These are phyloP conservation scores for Ypsolopha scabrella DNA, from an alignment of 2,888 invertebrate genomes.

Conservation along the genomic window DNA sequence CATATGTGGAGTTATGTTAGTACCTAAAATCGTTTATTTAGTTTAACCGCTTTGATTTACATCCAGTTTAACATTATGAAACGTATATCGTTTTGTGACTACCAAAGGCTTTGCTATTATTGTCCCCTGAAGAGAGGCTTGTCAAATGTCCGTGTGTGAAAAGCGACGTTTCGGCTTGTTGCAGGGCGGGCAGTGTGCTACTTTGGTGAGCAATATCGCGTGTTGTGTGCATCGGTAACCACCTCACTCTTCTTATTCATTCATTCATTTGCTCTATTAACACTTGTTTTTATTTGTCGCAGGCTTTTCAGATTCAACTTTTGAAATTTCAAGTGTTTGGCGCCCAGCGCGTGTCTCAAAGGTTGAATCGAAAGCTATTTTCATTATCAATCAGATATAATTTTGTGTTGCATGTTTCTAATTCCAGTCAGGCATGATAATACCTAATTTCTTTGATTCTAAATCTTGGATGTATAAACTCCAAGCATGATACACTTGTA, in stretches of 20 bases:
- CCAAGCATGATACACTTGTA: too few species aligned
- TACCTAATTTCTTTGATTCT: too few species aligned
- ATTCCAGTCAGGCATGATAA: too few species aligned
- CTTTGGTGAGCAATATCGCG: conserved; percentile 95
- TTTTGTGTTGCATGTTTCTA: conserved; percentile 54
- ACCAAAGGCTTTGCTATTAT: conserved; percentile 12
- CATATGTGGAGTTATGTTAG: too few species aligned
- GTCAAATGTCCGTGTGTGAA: conserved; percentile 36
- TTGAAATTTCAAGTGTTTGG: conserved; percentile 4
- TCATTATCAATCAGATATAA: conserved; percentile 35
- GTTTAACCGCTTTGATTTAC: too few species aligned
- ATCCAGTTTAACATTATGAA: too few species aligned
- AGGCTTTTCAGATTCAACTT: conserved; percentile 36
- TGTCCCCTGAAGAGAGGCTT: neutral
- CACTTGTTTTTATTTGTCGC: conserved; percentile 48
- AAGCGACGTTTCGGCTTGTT: conserved; percentile 63
- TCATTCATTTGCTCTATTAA: conserved; percentile 60
- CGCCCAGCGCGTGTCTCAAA: conserved; percentile 11
- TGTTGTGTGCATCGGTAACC: conserved; percentile 96
- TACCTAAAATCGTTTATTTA: too few species aligned
- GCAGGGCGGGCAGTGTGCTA: conserved; percentile 94
- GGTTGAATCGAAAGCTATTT: conserved; percentile 36
- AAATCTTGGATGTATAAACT: too few species aligned
- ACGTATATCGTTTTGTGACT: conserved; percentile 1
- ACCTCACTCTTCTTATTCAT: conserved; percentile 80